Conservation (phyloP, 1,140 invertebrate species). For the Calephelis virginiensis region DNA sequence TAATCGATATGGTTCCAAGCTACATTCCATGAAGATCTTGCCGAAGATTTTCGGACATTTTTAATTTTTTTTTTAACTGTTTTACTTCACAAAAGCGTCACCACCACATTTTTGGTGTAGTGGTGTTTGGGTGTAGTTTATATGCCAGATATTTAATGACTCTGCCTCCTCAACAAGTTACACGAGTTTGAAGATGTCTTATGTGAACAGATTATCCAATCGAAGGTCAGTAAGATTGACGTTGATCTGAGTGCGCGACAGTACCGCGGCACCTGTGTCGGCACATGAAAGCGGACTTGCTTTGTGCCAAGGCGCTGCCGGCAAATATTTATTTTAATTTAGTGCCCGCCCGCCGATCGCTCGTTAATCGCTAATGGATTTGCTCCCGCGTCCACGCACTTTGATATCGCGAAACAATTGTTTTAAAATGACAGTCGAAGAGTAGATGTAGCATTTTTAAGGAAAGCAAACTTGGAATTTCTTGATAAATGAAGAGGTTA, state of each 20-base stretch:
- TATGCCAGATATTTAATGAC: too few relatives aligned
- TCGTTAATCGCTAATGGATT: constrained; percentile 73
- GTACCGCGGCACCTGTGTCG: constrained; percentile 66
- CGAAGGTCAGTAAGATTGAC: neutral
- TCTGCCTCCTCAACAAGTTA: too few relatives aligned
- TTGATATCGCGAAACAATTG: constrained; percentile 31
- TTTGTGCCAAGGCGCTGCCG: constrained; percentile 53
- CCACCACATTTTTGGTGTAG: too few relatives aligned
- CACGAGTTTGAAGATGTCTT: neutral
- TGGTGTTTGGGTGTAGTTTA: too few relatives aligned
- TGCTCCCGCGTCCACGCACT: constrained; percentile 48
- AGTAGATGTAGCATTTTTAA: too few relatives aligned
- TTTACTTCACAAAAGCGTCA: too few relatives aligned
- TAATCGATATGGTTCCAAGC: too few relatives aligned
- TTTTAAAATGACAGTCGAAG: constrained; percentile 16
- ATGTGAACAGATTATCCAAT: neutral
- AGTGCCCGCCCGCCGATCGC: constrained; percentile 54
- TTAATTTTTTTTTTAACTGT: too few relatives aligned
- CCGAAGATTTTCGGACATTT: too few relatives aligned
- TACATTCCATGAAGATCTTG: too few relatives aligned
- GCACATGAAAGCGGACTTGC: constrained; percentile 54
- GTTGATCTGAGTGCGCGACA: constrained; percentile 23
- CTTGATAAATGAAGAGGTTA: too few relatives aligned
- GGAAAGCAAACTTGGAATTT: too few relatives aligned
- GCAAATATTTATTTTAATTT: constrained; percentile 77